A percentile compares a stretch with the other conserved stretches of the same genome.
Evolutionary conservation across 2,797 vertebrate species (phyloP).

Genomic region (Okamejei kenojei): DNA sequence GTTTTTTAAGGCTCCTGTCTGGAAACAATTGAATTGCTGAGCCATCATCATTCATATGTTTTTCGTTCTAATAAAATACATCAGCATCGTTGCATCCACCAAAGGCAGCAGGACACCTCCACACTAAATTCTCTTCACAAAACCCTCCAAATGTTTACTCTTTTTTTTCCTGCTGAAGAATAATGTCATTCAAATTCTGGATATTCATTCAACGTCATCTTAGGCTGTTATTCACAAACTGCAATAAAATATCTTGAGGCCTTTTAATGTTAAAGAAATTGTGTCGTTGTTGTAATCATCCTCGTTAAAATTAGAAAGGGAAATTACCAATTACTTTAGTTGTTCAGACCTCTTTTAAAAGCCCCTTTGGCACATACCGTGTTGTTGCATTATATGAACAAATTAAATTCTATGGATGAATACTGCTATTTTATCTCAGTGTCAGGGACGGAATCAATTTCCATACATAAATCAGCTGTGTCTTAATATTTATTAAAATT

Average conservation of each 20-base stretch:
- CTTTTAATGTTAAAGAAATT: not conserved
- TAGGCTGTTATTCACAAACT: not conserved
- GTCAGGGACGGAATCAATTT: not conserved
- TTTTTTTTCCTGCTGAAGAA: not conserved
- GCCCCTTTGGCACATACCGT: not conserved
- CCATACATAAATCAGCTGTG: not conserved
- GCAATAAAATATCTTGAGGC: not conserved
- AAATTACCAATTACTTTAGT: not conserved
- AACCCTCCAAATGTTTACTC: no score
- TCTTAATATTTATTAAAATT: not conserved
- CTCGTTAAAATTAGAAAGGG: not conserved
- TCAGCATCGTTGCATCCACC: no score
- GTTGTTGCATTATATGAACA: not conserved
- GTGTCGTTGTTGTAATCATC: not conserved
- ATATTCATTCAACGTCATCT: not conserved
- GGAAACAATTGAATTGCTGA: no score
- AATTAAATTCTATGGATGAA: not conserved
- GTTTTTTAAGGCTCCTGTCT: no score
- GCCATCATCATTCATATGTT: no score
- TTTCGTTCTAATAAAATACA: no score
- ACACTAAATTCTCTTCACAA: not conserved
- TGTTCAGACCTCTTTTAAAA: not conserved
- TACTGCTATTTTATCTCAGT: no score
- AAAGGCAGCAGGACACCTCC: no score
- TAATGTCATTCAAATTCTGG: not conserved